Percentiles rank a stretch among this genome's conserved stretches.
Evolutionary conservation across 2,113 vertebrate species (phyloP).

Genomic region (Sclerurus mexicanus): DNA sequence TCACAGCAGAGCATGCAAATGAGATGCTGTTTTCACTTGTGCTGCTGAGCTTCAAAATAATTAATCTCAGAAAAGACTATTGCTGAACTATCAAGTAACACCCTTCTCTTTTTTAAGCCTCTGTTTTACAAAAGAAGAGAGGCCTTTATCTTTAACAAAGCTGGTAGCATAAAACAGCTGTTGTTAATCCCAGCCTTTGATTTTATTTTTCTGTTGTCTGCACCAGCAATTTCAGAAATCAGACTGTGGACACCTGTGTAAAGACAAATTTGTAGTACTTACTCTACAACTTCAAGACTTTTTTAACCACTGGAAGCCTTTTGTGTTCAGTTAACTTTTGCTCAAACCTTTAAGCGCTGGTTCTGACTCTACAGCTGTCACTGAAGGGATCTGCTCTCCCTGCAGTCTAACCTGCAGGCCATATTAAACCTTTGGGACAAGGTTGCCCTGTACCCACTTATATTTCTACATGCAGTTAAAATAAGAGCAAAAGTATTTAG

Average conservation of each 20-base stretch:
- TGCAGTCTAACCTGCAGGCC: neutral
- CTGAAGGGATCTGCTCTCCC: neutral
- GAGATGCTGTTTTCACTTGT: neutral
- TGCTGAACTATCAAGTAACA: neutral
- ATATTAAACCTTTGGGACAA: neutral
- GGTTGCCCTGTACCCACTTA: neutral
- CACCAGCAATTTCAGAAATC: neutral
- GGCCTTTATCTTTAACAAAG: neutral
- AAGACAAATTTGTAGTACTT: neutral
- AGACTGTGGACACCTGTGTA: neutral
- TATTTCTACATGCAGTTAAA: neutral
- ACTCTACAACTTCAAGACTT: neutral
- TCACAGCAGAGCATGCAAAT: neutral
- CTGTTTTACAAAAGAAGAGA: neutral
- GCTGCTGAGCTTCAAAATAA: neutral
- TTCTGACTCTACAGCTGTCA: neutral
- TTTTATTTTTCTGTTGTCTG: neutral
- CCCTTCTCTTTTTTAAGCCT: neutral
- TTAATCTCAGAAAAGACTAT: neutral
- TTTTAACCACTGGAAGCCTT: neutral
- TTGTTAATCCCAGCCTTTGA: neutral
- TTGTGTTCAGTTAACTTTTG: neutral
- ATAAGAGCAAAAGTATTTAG: neutral
- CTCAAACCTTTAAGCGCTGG: neutral
- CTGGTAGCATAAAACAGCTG: neutral